Base-by-base conservation (phyloP, 2,797 vertebrate genomes). In the Buphagus erythrorhynchus region DNA sequence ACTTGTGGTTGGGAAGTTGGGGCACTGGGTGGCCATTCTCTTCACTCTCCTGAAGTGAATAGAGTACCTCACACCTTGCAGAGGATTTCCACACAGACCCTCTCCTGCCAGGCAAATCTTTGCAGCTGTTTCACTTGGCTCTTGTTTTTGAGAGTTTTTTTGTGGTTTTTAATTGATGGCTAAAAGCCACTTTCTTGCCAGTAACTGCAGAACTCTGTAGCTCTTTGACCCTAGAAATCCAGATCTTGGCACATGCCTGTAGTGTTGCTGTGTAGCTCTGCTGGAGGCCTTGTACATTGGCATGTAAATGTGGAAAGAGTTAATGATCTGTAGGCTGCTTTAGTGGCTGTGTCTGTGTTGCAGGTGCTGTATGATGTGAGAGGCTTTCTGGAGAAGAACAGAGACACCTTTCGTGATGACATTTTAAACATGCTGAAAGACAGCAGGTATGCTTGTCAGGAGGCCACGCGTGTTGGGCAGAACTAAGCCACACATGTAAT, bases 371-470 rank as follows among this genome's bases (percentile, higher is more conserved):
- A 99, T 51, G 98, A 99, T 46, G 99, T 98, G 31, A 97, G 98
- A 68, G 99, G 99, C 42, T 99, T 99, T 96, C 97, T 99, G 89
- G 99, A 99, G 97, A 99, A 99, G 96, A 99, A 99, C 98, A 98
- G 99, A 96, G 99, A 99, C 96, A 99, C 99, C 10, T 99, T 99
- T 97, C 98, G 99, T 92, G 99, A 99, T 72, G 99, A 99, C 94
- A 98, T 99, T 91, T 96, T 99, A 86, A 99, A 99, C 90, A 99
- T 99, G 97, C 97, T 99, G 49, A 99, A 99, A 95, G 99, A 99
- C 96, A 99, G 99, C 98, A 99, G 99, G 99, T 99, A 92, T 1
- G 78, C 61, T 66, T 82, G 31, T 40, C 20, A 51, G 31, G 51
- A 76, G 29, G 51, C 73, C 40, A 25, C n/a, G 3, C 65, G 58